These are phyloP conservation scores for Lepidurus arcticus DNA, from an alignment of 1,140 invertebrate genomes.

Conservation along the genomic window DNA sequence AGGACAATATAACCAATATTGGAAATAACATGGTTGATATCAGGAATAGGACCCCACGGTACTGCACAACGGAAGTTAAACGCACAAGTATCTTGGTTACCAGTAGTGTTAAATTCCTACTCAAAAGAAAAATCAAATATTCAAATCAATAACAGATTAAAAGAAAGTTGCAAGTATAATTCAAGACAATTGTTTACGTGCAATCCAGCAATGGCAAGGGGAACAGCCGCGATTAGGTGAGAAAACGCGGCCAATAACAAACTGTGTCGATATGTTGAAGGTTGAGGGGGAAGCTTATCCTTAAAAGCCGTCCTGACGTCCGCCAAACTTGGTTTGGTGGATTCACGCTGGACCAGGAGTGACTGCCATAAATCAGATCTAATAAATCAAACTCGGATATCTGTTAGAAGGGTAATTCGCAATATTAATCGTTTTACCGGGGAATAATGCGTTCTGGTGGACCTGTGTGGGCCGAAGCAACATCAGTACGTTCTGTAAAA, in stretches of 20 bases:
- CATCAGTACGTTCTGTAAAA: background rate
- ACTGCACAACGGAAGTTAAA: conserved; percentile 1
- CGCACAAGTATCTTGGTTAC: background rate
- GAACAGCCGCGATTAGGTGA: background rate
- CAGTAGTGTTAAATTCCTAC: background rate
- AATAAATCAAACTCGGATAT: background rate
- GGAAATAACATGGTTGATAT: background rate
- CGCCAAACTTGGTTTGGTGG: background rate
- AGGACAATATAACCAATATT: background rate
- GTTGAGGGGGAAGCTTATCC: background rate
- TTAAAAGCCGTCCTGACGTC: background rate
- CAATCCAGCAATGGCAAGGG: background rate
- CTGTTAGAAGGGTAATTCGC: too few relatives aligned
- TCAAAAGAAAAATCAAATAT: background rate
- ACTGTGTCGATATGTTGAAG: background rate
- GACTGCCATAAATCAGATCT: conserved; percentile 1
- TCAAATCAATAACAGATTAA: background rate
- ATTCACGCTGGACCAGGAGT: background rate
- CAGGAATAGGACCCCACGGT: background rate
- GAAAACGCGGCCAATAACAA: background rate
- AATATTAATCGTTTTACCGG: background rate
- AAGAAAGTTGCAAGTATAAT: background rate
- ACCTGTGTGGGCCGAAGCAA: background rate
- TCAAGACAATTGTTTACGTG: background rate
- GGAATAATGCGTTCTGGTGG: background rate